Evolutionary conservation across 2,888 invertebrate genomes (phyloP).

Genomic region (Epistrophe grossulariae): DNA sequence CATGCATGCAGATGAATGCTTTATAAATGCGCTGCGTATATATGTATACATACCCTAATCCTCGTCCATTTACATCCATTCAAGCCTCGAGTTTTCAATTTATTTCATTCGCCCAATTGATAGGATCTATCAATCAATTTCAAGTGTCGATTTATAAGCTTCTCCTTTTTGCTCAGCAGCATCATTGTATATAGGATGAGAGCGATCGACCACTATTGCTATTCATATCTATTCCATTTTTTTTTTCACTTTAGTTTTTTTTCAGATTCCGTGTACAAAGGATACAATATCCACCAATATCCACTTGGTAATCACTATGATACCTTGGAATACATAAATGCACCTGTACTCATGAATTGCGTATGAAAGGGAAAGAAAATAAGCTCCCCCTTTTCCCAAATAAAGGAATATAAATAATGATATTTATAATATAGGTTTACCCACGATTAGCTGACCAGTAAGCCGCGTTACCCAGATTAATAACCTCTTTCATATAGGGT

Average conservation of each 20-base stretch:
- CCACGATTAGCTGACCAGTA: too few relatives aligned
- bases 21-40: conserved; percentile 35
- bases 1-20: conserved; percentile 54
- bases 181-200: conserved; percentile 21
- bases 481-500: too few relatives aligned
- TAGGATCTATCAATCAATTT: conserved; percentile 75
- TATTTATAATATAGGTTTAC: too few relatives aligned
- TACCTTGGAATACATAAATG: not conserved
- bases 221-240: conserved; percentile 10
- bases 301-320: conserved; percentile 8
- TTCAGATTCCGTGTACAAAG: not conserved
- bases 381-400: not conserved
- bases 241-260: not conserved
- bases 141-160: conserved; percentile 75
- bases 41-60: conserved; percentile 18
- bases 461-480: too few relatives aligned
- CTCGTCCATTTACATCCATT: conserved; percentile 68
- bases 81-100: conserved; percentile 65
- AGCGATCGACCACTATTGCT: conserved; percentile 23
- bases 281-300: conserved; percentile 52
- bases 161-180: conserved; percentile 46
- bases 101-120: conserved; percentile 75
- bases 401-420: not conserved
- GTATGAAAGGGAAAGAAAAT: too few relatives aligned
- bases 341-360: not conserved